Percentiles rank a stretch among this genome's conserved stretches.
These are phyloP conservation scores for Meteorus cinctellus DNA, from an alignment of 2,888 invertebrate species.

Conservation along the genomic window DNA sequence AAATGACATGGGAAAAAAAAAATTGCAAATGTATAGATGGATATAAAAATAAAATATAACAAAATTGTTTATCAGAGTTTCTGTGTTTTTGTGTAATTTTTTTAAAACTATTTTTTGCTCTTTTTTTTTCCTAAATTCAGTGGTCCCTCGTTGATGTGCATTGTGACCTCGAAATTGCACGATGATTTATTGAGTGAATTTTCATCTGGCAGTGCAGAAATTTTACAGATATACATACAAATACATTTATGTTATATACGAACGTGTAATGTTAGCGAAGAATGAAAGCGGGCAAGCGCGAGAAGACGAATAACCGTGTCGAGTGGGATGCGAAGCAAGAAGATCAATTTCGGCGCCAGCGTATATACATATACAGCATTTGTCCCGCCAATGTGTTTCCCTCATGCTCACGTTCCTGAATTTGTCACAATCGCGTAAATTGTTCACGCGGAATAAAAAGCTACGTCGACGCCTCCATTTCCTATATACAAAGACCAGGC, in stretches of 20 bases:
- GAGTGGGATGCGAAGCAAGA: slow-evolving; percentile 25
- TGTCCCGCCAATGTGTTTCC: slow-evolving; percentile 33
- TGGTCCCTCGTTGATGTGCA: neutral
- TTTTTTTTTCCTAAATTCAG: neutral
- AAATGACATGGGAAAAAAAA: neutral
- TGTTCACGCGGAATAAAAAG: slow-evolving; percentile 18
- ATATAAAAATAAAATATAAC: slow-evolving; percentile 26
- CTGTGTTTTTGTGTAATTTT: neutral
- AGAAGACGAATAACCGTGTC: slow-evolving; percentile 35
- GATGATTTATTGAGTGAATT: slow-evolving; percentile 43
- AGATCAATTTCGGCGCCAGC: slow-evolving; percentile 39
- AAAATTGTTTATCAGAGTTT: slow-evolving; percentile 26
- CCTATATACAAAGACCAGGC: neutral
- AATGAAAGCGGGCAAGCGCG: slow-evolving; percentile 18
- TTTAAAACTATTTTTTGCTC: neutral
- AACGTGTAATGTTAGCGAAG: slow-evolving; percentile 12
- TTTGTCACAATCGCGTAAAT: slow-evolving; percentile 35
- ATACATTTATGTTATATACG: neutral
- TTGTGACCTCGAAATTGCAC: slow-evolving; percentile 35
- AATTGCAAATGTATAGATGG: neutral
- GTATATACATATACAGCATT: slow-evolving; percentile 20
- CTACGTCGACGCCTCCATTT: neutral
- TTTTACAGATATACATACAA: neutral
- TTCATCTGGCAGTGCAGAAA: slow-evolving; percentile 25
- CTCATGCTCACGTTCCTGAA: slow-evolving; percentile 24